phyloP scores from a whole-genome alignment of 2,888 invertebrate species.

The Criorhina ranunculi region DNA sequence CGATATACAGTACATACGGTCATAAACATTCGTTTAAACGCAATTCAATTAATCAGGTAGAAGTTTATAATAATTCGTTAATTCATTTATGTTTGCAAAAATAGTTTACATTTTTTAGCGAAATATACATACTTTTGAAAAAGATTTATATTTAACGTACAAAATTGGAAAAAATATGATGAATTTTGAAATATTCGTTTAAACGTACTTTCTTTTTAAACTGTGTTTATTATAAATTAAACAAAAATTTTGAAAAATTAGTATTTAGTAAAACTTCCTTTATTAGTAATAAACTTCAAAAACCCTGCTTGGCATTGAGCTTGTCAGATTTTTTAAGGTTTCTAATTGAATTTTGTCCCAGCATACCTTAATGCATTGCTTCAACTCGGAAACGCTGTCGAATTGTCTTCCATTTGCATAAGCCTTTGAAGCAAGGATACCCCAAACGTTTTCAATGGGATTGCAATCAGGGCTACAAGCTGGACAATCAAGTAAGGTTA shows the following conservation, averaged over 20 bases:
- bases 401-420: conserved; percentile 23
- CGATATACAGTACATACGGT: neutral
- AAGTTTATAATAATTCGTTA: too few relatives aligned
- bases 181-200: too few relatives aligned
- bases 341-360: neutral
- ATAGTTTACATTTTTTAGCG: too few relatives aligned
- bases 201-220: too few relatives aligned
- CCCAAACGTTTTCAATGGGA: conserved; percentile 44
- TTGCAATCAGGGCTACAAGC: conserved; percentile 29
- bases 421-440: neutral
- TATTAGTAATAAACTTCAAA: neutral
- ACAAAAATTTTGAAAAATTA: too few relatives aligned
- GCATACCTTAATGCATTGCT: neutral
- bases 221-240: too few relatives aligned
- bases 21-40: neutral
- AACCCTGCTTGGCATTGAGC: neutral
- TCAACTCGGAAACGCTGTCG: neutral
- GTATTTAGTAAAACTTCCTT: neutral
- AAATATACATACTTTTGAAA: too few relatives aligned
- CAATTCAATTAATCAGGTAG: neutral
- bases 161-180: too few relatives aligned
- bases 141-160: too few relatives aligned
- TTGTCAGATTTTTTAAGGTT: neutral
- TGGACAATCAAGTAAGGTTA: conserved; percentile 48
- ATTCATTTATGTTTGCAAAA: too few relatives aligned